Conservation (phyloP, 2,797 vertebrate species). For the Epinephelus malabaricus region DNA sequence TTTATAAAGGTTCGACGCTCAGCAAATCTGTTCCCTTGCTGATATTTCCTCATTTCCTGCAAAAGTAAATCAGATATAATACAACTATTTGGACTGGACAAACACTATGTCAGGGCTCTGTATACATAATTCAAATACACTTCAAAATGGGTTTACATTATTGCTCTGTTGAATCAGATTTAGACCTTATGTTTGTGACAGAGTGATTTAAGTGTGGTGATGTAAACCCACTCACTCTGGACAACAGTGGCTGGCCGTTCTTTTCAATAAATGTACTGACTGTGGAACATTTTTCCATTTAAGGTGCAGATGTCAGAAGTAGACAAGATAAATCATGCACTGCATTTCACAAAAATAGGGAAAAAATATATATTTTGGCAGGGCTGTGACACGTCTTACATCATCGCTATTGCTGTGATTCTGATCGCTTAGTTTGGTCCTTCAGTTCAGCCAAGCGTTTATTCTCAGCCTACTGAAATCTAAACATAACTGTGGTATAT, state of each 20-base stretch:
- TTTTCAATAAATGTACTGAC: not conserved
- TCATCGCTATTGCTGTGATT: not conserved
- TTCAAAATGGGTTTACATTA: not conserved
- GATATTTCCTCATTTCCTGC: not conserved
- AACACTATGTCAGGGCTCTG: not conserved
- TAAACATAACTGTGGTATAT: too few species aligned
- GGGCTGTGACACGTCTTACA: not conserved
- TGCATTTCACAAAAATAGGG: not conserved
- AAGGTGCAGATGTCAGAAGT: not conserved
- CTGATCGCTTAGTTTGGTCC: not conserved
- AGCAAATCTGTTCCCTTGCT: not conserved
- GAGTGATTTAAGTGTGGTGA: not conserved
- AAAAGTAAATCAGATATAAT: not conserved
- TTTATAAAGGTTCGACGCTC: not conserved
- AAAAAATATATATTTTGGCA: not conserved
- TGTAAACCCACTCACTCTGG: not conserved
- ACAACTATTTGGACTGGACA: not conserved
- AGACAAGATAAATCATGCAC: not conserved
- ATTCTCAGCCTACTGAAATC: not conserved
- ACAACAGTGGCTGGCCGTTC: not conserved
- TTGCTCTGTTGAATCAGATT: not conserved
- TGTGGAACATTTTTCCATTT: not conserved
- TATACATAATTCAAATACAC: not conserved
- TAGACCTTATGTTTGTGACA: not conserved
- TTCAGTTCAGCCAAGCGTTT: not conserved